A percentile compares a stretch with the other conserved stretches of the same genome.
Conservation (phyloP, 1,140 invertebrate genomes). For the Antheraea mylitta region DNA sequence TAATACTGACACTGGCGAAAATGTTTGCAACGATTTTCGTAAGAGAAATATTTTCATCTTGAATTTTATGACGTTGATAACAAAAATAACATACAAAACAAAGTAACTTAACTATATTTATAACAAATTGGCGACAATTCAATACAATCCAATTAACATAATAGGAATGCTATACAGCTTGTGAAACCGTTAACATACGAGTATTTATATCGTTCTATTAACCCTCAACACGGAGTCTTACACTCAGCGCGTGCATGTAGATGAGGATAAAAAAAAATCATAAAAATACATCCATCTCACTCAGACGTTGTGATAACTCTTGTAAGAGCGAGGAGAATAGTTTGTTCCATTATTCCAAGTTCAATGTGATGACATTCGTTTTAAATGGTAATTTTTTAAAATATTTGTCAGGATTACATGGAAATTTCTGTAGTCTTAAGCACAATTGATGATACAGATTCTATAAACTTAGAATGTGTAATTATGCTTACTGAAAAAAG, state of each 20-base stretch:
- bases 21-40: no score
- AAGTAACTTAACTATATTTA: neutral
- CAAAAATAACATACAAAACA: neutral
- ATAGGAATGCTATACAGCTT: constrained; percentile 12
- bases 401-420: neutral
- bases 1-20: neutral
- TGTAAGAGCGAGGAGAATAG: constrained; percentile 2
- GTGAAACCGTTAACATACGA: constrained; percentile 30
- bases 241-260: constrained; percentile 33
- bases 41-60: no score
- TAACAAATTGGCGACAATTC: neutral
- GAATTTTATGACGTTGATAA: no score
- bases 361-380: neutral
- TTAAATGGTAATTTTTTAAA: neutral
- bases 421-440: no score
- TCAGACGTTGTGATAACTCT: neutral
- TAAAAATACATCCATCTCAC: constrained; percentile 11
- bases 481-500: no score
- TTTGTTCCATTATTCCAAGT: neutral
- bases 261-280: constrained; percentile 20
- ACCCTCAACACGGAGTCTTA: constrained; percentile 22
- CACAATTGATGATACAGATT: no score
- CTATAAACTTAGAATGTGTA: no score
- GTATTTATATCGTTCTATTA: constrained; percentile 40
- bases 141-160: neutral